Evolutionary conservation across 1,140 invertebrate genomes (phyloP), one percentile per base, ranked within the genome.

Genomic region (Microplitis mediator): DNA sequence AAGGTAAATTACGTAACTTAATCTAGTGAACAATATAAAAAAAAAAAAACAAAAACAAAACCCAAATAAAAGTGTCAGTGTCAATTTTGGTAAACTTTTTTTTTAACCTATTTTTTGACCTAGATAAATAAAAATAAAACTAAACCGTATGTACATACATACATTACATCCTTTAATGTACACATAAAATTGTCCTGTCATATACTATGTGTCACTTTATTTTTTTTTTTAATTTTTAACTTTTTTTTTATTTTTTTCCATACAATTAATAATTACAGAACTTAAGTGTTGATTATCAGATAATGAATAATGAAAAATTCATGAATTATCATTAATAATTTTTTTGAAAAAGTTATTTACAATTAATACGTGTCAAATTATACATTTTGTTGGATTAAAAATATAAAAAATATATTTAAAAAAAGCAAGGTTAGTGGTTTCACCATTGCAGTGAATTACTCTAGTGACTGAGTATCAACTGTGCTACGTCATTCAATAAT

Each of bases 1-100:
- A 66, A 75, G 74, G 74, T 75, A 75, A 75, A 75, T 72, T 75
- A 64, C 52, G 45, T 70, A 72, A 72, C 35, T 4, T 65, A 69
- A 58, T 9, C 16, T 58, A 58, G 56, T 58, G 56, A 31, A 58
- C 16, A 23, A 58, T 31, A 23, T 9, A 13, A 54, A 54, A n/a
- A 54, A 23, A 23, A 54, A 54, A n/a, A n/a, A 23, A 54, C 52
- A n/a, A 14, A 54, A 54, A 54, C 52, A 54, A 54, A 14, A 54
- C 16, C 3, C 3, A 54, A 54, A 54, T n/a, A 23, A 34, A 58
- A 58, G 39, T 31, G 56, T 58, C 56, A 58, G 23, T 58, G n/a
- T 16, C 14, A 58, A 58, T 58, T 14, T 54, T 54, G n/a, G 23
- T 23, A 23, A 58, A 8, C 5, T 16, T 23, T 31, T 31, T 58